A percentile compares a stretch with the other conserved stretches of the same genome.
phyloP scores from a whole-genome alignment of 2,888 invertebrate genomes.

The Parascotia fuliginaria region DNA sequence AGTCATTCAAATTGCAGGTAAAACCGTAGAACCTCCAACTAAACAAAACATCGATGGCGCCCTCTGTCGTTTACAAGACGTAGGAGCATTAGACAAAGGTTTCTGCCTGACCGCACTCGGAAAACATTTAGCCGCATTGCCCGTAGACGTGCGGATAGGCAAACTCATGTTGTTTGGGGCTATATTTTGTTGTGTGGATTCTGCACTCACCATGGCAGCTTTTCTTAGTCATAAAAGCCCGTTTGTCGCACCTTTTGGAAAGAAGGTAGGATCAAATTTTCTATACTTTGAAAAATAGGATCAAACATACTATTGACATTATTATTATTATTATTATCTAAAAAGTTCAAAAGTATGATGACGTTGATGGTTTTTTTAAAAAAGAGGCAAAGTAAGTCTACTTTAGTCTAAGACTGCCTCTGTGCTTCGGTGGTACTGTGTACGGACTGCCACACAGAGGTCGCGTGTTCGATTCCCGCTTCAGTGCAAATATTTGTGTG shows the following conservation, averaged over 20 bases:
- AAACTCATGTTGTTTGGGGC: constrained; percentile 96
- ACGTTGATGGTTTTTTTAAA: no score
- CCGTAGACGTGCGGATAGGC: constrained; percentile 96
- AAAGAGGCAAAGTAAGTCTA: no score
- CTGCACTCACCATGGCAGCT: constrained; percentile 95
- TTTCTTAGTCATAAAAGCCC: constrained; percentile 93
- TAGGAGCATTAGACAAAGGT: constrained; percentile 92
- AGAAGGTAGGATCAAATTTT: constrained; percentile 75
- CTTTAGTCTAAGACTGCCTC: no score
- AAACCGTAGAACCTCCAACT: constrained; percentile 91
- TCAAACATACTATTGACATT: no score
- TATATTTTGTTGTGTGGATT: constrained; percentile 96
- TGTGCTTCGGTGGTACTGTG: no score
- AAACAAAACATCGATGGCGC: constrained; percentile 89
- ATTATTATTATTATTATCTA: no score
- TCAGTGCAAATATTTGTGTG: no score
- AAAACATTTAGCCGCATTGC: constrained; percentile 94
- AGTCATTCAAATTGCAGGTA: constrained; percentile 76
- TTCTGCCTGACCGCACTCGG: constrained; percentile 93
- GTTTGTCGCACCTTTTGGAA: constrained; percentile 91
- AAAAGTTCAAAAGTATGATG: no score
- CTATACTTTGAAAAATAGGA: no score
- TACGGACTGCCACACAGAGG: no score
- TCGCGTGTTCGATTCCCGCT: no score
- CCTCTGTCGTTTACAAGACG: constrained; percentile 89